A percentile compares a stretch with the other conserved stretches of the same genome.
These are phyloP conservation scores for Chlorocebus sabaeus DNA, from an alignment of 2,113 vertebrate species.

Conservation along the genomic window DNA sequence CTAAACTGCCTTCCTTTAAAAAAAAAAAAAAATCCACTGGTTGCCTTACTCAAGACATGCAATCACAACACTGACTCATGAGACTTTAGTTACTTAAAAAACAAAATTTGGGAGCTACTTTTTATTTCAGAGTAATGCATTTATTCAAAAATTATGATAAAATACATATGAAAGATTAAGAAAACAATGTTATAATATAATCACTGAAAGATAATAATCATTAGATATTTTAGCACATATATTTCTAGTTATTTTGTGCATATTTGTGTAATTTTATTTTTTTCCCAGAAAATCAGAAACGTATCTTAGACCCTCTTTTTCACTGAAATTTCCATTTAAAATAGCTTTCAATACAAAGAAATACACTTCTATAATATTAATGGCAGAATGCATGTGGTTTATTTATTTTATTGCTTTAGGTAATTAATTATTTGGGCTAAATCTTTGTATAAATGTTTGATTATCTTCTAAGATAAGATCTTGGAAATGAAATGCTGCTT, in stretches of 20 bases:
- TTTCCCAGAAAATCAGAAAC: neutral
- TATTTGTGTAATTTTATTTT: neutral
- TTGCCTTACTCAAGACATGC: neutral
- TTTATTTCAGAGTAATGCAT: neutral
- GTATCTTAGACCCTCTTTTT: neutral
- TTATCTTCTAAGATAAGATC: neutral
- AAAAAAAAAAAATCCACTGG: neutral
- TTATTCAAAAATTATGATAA: neutral
- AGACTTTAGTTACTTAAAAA: neutral
- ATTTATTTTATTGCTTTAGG: neutral
- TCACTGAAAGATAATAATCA: neutral
- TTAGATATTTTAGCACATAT: neutral
- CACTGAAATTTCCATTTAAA: neutral
- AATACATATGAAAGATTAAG: neutral
- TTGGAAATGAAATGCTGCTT: neutral
- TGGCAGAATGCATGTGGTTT: neutral
- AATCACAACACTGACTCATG: neutral
- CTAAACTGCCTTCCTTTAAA: neutral
- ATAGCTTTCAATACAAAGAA: neutral
- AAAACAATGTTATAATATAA: neutral
- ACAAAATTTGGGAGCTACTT: neutral
- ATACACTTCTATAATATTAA: neutral
- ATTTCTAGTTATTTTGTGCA: neutral
- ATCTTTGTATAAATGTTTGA: neutral
- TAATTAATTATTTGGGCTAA: neutral